phyloP scores from a whole-genome alignment of 2,113 vertebrate species.

The Oenanthe oenanthe region DNA sequence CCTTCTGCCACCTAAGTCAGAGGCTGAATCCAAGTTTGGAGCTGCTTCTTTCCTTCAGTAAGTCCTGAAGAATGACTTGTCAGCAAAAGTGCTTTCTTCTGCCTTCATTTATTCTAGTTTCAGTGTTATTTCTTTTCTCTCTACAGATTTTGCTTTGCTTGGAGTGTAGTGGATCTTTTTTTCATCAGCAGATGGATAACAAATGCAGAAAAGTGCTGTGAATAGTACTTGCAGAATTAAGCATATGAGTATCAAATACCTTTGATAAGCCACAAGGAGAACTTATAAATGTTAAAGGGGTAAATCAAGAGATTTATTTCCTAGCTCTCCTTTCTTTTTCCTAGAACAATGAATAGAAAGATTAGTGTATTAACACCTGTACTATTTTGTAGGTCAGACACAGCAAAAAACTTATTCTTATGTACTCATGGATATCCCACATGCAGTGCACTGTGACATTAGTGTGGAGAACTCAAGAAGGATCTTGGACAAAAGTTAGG shows the following conservation, averaged over 20 bases:
- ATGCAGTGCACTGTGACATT: neutral
- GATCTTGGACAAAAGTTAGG: neutral
- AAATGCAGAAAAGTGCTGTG: neutral
- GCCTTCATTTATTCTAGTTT: neutral
- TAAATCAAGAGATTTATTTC: neutral
- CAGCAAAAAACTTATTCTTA: neutral
- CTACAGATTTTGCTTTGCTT: neutral
- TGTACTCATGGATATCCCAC: rapidly evolving
- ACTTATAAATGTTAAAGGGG: neutral
- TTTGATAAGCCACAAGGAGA: neutral
- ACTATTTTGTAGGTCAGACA: neutral
- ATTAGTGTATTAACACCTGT: neutral
- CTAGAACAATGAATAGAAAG: neutral
- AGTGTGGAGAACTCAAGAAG: neutral
- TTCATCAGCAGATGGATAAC: neutral
- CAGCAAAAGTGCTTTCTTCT: neutral
- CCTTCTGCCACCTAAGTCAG: neutral
- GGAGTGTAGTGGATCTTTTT: neutral
- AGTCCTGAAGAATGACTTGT: neutral
- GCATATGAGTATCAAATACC: neutral
- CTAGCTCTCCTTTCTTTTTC: neutral
- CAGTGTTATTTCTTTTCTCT: neutral
- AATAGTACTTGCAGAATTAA: neutral
- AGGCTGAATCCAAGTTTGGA: neutral
- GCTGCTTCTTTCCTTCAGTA: neutral